These are phyloP conservation scores for Stenichneumon culpator DNA, from an alignment of 2,888 invertebrate genomes.

Conservation along the genomic window DNA sequence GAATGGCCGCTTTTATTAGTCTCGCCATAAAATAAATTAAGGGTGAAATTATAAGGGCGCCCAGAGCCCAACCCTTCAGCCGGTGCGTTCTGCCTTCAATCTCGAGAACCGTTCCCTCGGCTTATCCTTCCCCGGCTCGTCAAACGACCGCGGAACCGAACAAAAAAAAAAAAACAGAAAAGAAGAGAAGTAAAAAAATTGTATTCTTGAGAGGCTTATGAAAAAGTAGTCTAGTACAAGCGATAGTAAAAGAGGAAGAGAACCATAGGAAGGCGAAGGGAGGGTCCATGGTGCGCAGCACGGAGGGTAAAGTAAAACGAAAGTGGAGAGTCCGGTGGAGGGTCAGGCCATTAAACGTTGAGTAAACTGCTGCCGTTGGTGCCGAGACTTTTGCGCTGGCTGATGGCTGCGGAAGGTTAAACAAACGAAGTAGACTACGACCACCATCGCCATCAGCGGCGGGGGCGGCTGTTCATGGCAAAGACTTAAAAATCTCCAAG, in stretches of 20 bases:
- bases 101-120: slow-evolving; percentile 45
- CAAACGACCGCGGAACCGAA: slow-evolving; percentile 30
- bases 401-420: slow-evolving; percentile 26
- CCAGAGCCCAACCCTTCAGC: slow-evolving; percentile 35
- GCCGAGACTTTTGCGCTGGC: slow-evolving; percentile 22
- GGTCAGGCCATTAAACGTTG: slow-evolving; percentile 35
- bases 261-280: slow-evolving; percentile 48
- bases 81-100: slow-evolving; percentile 31
- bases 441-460: slow-evolving; percentile 17
- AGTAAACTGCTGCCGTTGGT: slow-evolving; percentile 34
- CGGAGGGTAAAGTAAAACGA: slow-evolving; percentile 28
- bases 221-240: slow-evolving; percentile 53
- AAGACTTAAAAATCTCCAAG: slow-evolving; percentile 59
- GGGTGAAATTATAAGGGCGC: slow-evolving; percentile 77
- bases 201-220: slow-evolving; percentile 47
- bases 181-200: slow-evolving; percentile 36
- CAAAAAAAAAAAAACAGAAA: background rate
- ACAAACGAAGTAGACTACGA: slow-evolving; percentile 14
- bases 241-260: slow-evolving; percentile 46
- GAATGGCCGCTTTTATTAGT: slow-evolving; percentile 75
- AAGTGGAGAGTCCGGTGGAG: slow-evolving; percentile 19
- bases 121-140: slow-evolving; percentile 31
- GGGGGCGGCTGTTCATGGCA: background rate
- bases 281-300: slow-evolving; percentile 33
- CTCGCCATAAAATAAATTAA: slow-evolving; percentile 76